phyloP scores from a whole-genome alignment of 2,888 invertebrate genomes.

The Stenolophus ochropezus region DNA sequence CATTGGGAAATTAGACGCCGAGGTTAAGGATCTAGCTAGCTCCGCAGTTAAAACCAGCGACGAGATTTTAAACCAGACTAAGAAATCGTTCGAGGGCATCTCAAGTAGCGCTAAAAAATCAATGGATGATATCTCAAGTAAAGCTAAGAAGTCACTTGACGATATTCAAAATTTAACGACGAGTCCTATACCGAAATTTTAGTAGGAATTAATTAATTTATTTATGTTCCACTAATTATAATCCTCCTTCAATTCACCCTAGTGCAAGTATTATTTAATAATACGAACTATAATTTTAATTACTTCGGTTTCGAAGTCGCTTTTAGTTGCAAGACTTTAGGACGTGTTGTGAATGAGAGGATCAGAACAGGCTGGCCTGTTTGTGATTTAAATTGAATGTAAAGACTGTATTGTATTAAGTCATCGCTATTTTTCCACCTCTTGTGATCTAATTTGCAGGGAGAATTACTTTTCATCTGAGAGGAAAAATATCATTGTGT shows the following conservation, averaged over 20 bases:
- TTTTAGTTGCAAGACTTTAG: background rate
- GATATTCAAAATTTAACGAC: conserved; percentile 80
- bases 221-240: conserved; percentile 27
- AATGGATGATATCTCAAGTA: conserved; percentile 87
- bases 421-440: background rate
- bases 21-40: conserved; percentile 89
- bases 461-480: conserved; percentile 31
- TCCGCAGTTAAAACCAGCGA: conserved; percentile 88
- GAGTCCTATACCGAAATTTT: conserved; percentile 66
- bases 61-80: conserved; percentile 85
- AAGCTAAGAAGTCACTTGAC: conserved; percentile 83
- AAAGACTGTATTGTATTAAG: conserved; percentile 44
- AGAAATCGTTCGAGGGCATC: conserved; percentile 87
- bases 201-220: conserved; percentile 62
- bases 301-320: conserved; percentile 22
- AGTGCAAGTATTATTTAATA: conserved; percentile 35
- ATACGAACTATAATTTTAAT: conserved; percentile 32
- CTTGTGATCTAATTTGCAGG: conserved; percentile 46
- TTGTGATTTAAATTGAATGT: conserved; percentile 33
- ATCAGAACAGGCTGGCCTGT: conserved; percentile 53
- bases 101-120: conserved; percentile 85
- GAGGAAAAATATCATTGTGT: conserved; percentile 10
- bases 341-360: conserved; percentile 22
- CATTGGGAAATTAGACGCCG: conserved; percentile 92
- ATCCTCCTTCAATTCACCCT: conserved; percentile 16